A percentile compares a stretch with the other conserved stretches of the same genome.
phyloP scores from a whole-genome alignment of 2,888 invertebrate species.

The Conomelus anceps region DNA sequence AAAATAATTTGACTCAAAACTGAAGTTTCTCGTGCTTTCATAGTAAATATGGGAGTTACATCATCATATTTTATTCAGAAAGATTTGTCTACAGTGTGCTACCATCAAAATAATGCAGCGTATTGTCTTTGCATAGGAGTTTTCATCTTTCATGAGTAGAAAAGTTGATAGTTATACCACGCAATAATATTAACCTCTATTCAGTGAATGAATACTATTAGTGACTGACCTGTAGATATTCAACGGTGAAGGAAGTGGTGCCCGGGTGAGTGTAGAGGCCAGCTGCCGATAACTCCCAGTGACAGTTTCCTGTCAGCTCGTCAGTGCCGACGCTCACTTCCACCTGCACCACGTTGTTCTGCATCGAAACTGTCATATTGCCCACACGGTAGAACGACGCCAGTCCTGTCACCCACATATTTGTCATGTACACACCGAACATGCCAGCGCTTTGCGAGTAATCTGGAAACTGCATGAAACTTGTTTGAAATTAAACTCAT shows the following conservation, averaged over 20 bases:
- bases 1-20: too few relatives aligned
- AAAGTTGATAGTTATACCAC: too few relatives aligned
- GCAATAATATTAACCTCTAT: too few relatives aligned
- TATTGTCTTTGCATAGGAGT: too few relatives aligned
- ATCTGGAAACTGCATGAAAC: constrained; percentile 43
- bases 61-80: too few relatives aligned
- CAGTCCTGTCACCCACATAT: constrained; percentile 72
- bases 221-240: constrained; percentile 59
- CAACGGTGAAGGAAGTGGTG: constrained; percentile 68
- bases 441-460: constrained; percentile 64
- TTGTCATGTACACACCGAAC: constrained; percentile 55
- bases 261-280: constrained; percentile 64
- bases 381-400: constrained; percentile 77
- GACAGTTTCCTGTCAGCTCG: constrained; percentile 64
- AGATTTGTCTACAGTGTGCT: too few relatives aligned
- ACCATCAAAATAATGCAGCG: too few relatives aligned
- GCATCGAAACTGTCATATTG: constrained; percentile 64
- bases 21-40: too few relatives aligned
- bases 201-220: too few relatives aligned
- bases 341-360: constrained; percentile 59
- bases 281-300: constrained; percentile 68
- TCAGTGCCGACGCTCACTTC: constrained; percentile 73
- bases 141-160: too few relatives aligned
- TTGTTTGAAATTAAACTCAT: background rate
- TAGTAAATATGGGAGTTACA: too few relatives aligned